These are phyloP conservation scores for Abrostola tripartita DNA, from an alignment of 2,888 invertebrate species.

Conservation along the genomic window DNA sequence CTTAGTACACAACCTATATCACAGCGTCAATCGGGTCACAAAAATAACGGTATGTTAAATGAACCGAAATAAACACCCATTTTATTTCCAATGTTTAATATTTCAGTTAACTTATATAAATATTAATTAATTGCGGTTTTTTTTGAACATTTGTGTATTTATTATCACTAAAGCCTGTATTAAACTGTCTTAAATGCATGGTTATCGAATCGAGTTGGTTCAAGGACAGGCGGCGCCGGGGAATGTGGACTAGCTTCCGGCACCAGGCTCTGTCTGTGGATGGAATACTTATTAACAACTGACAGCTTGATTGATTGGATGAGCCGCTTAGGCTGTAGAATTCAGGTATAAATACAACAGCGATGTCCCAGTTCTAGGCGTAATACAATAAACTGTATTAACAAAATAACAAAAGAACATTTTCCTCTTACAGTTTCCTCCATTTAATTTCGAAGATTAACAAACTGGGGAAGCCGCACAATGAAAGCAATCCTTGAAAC, in stretches of 20 bases:
- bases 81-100: too few relatives aligned
- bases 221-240: conserved; percentile 76
- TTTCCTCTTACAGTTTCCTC: conserved; percentile 10
- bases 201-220: conserved; percentile 70
- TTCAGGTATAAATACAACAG: too few relatives aligned
- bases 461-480: conserved; percentile 29
- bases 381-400: too few relatives aligned
- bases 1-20: too few relatives aligned
- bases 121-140: too few relatives aligned
- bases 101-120: too few relatives aligned
- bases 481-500: conserved; percentile 53
- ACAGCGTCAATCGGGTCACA: too few relatives aligned
- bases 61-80: too few relatives aligned
- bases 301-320: conserved; percentile 50
- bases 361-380: too few relatives aligned
- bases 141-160: too few relatives aligned
- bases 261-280: conserved; percentile 53
- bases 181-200: conserved; percentile 29
- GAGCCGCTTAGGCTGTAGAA: conserved; percentile 11
- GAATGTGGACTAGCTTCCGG: conserved; percentile 84
- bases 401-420: background rate
- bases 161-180: background rate
- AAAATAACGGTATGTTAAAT: too few relatives aligned
- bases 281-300: conserved; percentile 68
- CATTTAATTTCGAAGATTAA: conserved; percentile 11